Evolutionary conservation across 1,140 invertebrate genomes (phyloP), one percentile per base, ranked within the genome.

Genomic region (Metopolophium dirhodum): DNA sequence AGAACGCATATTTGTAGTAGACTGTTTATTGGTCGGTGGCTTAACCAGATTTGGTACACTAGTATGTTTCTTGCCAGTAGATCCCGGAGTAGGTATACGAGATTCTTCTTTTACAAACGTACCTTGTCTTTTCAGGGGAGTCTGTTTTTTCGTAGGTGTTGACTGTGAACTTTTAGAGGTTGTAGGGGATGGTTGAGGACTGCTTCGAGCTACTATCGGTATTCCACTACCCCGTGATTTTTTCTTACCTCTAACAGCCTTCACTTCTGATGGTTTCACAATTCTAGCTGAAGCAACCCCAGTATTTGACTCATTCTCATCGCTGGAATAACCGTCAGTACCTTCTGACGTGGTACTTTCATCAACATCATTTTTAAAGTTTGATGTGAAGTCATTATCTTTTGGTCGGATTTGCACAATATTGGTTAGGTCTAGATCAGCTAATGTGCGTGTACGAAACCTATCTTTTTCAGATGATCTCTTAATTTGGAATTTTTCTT

Each of bases 191-290:
- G 90, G 82, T 61, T 91, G 93, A 90, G 92, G 88, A 47, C 82
- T 82, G 54, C 90, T 51, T 8, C 82, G 91, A 26, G 82, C 82
- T 41, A 93, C 82, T 11, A 94, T 94, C n/a, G 94, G 94, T 93
- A 94, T 94, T 7, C 94, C 82, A 94, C 94, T 94, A 0, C 85
- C 30, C 37, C 94, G 54, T 2, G 82, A 92, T 95, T 97, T 98
- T 94, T 97, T 96, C 88, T 97, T 95, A 0, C 98, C 98, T 90
- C 98, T 95, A 51, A 99, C 96, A 3, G 95, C 96, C 95, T 98
- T 98, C 0, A 95, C 95, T 94, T 95, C 95, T 47, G 94, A 94
- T 3, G 96, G 96, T 94, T 97, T 97, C 0, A 96, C 95, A 51
- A 93, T 57, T 45, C 91, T 49, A 57, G 91, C 91, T 9, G 91